These are phyloP conservation scores for Euleptes europaea DNA, from an alignment of 2,113 vertebrate genomes.

Conservation along the genomic window DNA sequence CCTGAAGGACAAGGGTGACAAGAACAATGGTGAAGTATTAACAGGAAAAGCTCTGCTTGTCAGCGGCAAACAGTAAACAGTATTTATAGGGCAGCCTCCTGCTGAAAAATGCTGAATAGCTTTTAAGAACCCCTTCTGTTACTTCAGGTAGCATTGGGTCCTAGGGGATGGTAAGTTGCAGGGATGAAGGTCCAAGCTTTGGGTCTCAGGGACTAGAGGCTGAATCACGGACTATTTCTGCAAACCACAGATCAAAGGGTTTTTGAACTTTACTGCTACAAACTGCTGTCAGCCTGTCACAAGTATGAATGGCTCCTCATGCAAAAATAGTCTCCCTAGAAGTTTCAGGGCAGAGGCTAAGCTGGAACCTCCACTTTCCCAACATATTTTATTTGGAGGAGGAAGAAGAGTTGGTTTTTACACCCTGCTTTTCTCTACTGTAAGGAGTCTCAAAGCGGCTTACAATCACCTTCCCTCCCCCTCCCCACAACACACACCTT, in stretches of 20 bases:
- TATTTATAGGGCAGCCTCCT: too few species aligned
- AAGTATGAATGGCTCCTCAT: not conserved
- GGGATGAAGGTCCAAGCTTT: not conserved
- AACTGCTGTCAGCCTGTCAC: not conserved
- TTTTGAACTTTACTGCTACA: not conserved
- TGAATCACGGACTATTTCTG: too few species aligned
- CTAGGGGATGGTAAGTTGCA: not conserved
- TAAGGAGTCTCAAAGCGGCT: too few species aligned
- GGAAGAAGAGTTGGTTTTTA: too few species aligned
- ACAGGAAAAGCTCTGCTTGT: not conserved
- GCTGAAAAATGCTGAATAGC: not conserved
- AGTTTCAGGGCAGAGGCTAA: not conserved
- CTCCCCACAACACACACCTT: too few species aligned
- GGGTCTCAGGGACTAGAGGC: not conserved
- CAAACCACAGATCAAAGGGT: not conserved
- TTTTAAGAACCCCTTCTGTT: not conserved
- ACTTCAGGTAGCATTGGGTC: too few species aligned
- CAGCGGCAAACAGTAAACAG: not conserved
- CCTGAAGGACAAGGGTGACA: constrained; percentile 72
- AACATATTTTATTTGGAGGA: not conserved
- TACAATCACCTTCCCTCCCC: too few species aligned
- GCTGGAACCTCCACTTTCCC: not conserved
- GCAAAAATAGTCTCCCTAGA: not conserved
- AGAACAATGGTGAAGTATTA: not conserved
- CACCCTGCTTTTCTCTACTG: too few species aligned